Conservation (phyloP, 2,113 vertebrate genomes). For the Collichthys lucidus region DNA sequence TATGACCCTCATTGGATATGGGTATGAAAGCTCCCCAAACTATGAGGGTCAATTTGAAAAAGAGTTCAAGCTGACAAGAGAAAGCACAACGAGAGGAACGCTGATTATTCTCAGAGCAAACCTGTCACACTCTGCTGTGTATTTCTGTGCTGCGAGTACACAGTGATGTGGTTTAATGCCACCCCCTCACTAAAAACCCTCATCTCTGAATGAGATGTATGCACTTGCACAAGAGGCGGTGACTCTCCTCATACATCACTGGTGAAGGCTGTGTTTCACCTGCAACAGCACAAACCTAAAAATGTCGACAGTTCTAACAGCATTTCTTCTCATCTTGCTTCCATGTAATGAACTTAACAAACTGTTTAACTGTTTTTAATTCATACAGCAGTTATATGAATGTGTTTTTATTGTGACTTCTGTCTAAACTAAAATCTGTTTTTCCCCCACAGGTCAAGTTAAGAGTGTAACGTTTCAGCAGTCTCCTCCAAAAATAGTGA, state of each 20-base stretch:
- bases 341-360: constrained; percentile 32
- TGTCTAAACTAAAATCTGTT: not conserved
- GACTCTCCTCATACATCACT: not conserved
- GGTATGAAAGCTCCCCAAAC: not conserved
- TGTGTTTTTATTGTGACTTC: too few species aligned
- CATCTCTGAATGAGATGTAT: too few species aligned
- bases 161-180: constrained; percentile 62
- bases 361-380: not conserved
- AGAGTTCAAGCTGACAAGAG: constrained; percentile 42
- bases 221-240: too few species aligned
- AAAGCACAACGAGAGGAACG: not conserved
- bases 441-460: not conserved
- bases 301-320: constrained; percentile 21
- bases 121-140: constrained; percentile 66
- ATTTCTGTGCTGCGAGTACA: constrained; percentile 77
- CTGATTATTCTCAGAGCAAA: constrained; percentile 38
- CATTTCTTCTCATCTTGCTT: constrained; percentile 41
- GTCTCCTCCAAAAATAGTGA: constrained; percentile 16
- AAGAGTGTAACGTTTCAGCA: constrained; percentile 47
- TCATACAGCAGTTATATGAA: not conserved
- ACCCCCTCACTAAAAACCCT: constrained; percentile 58
- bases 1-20: constrained; percentile 72
- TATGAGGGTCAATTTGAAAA: constrained; percentile 49
- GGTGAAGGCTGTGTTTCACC: not conserved
- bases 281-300: not conserved